Conservation (phyloP, 2,797 vertebrate genomes). For the Bovichtus diacanthus region DNA sequence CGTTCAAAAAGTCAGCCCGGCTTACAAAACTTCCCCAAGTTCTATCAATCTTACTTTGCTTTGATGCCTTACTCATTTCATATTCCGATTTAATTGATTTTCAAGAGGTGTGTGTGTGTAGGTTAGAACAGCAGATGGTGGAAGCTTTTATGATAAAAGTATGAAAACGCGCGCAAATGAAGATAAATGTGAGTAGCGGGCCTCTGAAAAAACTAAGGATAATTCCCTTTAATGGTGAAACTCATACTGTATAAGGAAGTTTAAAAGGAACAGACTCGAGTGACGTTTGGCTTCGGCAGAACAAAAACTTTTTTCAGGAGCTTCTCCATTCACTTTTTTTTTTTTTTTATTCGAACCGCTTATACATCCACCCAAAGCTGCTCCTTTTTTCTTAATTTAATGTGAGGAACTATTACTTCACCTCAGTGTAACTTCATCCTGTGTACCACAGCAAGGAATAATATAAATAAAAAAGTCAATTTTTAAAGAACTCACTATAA, state of each 20-base stretch:
- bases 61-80: not conserved
- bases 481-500: not conserved
- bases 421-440: not conserved
- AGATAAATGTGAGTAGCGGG: constrained; percentile 32
- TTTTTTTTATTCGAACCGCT: not conserved
- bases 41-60: not conserved
- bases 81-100: not conserved
- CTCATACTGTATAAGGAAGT: not conserved
- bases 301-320: not conserved
- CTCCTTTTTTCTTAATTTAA: not conserved
- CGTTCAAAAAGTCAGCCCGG: constrained; percentile 36
- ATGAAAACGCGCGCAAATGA: constrained; percentile 35
- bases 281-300: not conserved
- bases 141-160: constrained; percentile 10
- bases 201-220: constrained; percentile 18
- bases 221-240: constrained; percentile 13
- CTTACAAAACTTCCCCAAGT: constrained; percentile 16
- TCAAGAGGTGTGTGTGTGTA: not conserved
- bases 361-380: not conserved
- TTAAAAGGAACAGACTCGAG: not conserved
- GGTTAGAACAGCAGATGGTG: constrained; percentile 33
- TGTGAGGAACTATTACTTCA: not conserved
- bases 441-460: not conserved
- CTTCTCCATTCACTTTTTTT: not conserved
- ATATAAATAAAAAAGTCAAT: not conserved